Base-by-base conservation (phyloP, 2,113 vertebrate genomes). In the Aplodontia rufa region DNA sequence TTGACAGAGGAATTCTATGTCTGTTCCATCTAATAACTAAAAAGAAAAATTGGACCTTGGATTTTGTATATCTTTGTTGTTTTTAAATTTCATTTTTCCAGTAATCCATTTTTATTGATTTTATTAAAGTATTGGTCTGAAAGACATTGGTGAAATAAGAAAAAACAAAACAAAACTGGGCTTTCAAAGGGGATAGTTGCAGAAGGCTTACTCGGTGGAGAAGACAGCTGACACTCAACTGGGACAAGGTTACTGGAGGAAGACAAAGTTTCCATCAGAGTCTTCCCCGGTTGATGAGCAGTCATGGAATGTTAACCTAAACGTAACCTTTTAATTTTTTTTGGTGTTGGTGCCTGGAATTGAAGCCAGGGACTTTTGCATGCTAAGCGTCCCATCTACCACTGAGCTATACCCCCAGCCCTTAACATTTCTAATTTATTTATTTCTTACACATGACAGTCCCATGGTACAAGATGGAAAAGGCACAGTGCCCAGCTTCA, bases 41-140 rank as follows among this genome's bases (percentile, higher is more conserved):
- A 81, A 92, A 96, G 17, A n/a, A 35, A 51, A 91, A 95, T 35
- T 30, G 8, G 80, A 69, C 62, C 81, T 89, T 79, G 81, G 94
- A 84, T 95, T 95, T 69, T 71, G 26, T 68, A 80, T 49, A 49
- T 76, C 79, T 84, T 84, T 37, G 42, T 78, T 82, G 75, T 68
- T 83, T 91, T 83, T 90, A 47, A 75, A 95, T 95, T 94, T 90
- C 81, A 87, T 91, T 87, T 96, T 81, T 49, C 76, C 58, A 87
- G 76, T 91, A 96, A 95, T 94, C 92, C 58, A 71, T 96, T 92
- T 94, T 53, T 92, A 95, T 69, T 95, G 94, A 94, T 93, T 79
- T 90, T 94, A 96, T 78, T 90, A 74, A 89, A 95, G 68, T 51
- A 51, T 85, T 45, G 0, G 45, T 66, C 85, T 84, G n/a, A 20